Percentiles rank a stretch among this genome's conserved stretches.
phyloP scores from a whole-genome alignment of 2,888 invertebrate genomes.

The Zygothrica quintamaculata region DNA sequence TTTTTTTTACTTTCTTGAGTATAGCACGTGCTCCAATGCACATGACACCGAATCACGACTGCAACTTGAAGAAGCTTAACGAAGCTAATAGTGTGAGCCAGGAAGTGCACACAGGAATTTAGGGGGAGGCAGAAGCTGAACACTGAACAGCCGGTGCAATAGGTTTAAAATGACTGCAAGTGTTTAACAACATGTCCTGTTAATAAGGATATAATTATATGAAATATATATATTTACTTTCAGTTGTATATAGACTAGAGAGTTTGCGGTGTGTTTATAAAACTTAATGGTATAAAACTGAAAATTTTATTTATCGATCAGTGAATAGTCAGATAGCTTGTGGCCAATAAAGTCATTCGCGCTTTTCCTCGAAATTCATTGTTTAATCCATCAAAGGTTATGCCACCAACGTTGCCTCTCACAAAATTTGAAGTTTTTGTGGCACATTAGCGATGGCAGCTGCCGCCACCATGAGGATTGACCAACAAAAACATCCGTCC shows the following conservation, averaged over 20 bases:
- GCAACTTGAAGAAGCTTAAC: constrained; percentile 18
- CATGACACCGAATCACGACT: constrained; percentile 73
- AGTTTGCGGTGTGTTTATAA: too few species aligned
- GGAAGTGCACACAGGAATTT: constrained; percentile 52
- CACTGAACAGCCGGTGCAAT: constrained; percentile 1
- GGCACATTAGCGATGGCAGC: constrained; percentile 52
- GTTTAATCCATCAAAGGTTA: constrained; percentile 34
- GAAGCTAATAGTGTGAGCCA: constrained; percentile 20
- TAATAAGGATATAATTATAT: too few species aligned
- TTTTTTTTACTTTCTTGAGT: too few species aligned
- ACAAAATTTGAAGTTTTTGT: constrained; percentile 8
- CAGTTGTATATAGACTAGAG: constrained; percentile 5
- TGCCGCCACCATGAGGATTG: constrained; percentile 31
- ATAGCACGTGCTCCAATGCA: constrained; percentile 79
- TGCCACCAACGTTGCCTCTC: constrained; percentile 67
- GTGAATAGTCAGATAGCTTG: constrained; percentile 38
- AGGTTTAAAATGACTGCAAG: constrained; percentile 10
- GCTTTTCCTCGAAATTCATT: constrained; percentile 66
- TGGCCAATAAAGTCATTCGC: constrained; percentile 37
- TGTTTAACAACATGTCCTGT: background rate
- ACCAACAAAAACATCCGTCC: constrained; percentile 61
- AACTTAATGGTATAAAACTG: background rate
- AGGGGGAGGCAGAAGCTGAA: background rate
- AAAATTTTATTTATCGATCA: constrained; percentile 32
- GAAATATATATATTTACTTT: too few species aligned